A percentile compares a stretch with the other conserved stretches of the same genome.
Evolutionary conservation across 1,140 invertebrate species (phyloP).

Genomic region (Scaptomyza hsui): DNA sequence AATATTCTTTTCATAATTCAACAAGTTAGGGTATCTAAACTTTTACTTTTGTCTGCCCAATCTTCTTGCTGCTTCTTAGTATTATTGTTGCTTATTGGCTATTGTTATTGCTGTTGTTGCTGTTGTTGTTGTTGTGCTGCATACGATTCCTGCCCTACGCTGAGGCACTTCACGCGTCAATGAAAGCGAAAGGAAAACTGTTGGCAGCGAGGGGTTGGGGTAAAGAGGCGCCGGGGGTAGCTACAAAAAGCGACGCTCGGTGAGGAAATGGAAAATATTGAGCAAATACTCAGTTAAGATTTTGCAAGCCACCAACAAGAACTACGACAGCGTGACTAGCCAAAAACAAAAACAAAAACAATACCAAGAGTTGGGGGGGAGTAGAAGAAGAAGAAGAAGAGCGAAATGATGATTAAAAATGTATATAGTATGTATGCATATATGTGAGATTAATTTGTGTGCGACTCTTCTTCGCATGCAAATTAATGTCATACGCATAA

Average conservation of each 20-base stretch:
- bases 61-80: background rate
- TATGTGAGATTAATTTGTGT: constrained; percentile 71
- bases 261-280: constrained; percentile 82
- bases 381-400: background rate
- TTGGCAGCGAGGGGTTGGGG: background rate
- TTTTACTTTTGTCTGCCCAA: background rate
- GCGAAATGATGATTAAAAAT: constrained; percentile 20
- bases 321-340: constrained; percentile 70
- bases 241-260: constrained; percentile 48
- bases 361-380: background rate
- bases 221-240: constrained; percentile 1
- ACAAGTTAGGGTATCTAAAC: background rate
- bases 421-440: too few species aligned
- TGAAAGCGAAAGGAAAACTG: constrained; percentile 83
- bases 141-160: constrained; percentile 68
- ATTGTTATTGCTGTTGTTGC: constrained; percentile 5
- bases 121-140: constrained; percentile 23
- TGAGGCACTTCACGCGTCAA: constrained; percentile 79
- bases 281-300: constrained; percentile 64
- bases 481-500: constrained; percentile 81
- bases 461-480: constrained; percentile 50
- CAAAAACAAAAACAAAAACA: constrained; percentile 6
- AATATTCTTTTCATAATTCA: too few species aligned
- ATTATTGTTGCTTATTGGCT: background rate
- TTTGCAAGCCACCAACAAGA: constrained; percentile 66